A percentile compares a stretch with the other conserved stretches of the same genome.
These are phyloP conservation scores for Drosophila pandora DNA, from an alignment of 1,140 invertebrate species.

Conservation along the genomic window DNA sequence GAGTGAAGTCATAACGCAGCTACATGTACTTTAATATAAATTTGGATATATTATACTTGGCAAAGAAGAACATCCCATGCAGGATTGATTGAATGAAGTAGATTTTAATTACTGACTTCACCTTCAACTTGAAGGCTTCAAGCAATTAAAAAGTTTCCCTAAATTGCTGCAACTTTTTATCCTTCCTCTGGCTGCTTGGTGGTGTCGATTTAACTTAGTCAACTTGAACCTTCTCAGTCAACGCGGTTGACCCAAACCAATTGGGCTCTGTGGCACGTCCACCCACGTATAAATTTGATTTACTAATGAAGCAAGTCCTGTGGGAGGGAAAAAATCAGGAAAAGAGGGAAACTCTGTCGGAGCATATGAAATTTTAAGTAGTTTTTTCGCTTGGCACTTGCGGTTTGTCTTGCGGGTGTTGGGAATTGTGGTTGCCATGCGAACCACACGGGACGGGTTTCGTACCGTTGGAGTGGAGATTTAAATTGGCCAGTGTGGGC, in stretches of 20 bases:
- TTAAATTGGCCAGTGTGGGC: constrained; percentile 59
- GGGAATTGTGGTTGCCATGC: constrained; percentile 54
- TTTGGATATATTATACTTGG: background rate
- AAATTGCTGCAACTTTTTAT: background rate
- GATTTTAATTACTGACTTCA: background rate
- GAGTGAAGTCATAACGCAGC: background rate
- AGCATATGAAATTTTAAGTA: constrained; percentile 76
- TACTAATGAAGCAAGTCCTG: constrained; percentile 60
- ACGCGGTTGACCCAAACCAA: constrained; percentile 45
- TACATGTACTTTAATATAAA: too few relatives aligned
- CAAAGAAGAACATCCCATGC: background rate
- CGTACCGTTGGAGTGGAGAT: constrained; percentile 36
- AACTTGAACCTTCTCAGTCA: constrained; percentile 47
- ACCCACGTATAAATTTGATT: constrained; percentile 70
- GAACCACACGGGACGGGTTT: constrained; percentile 54
- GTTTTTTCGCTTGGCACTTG: constrained; percentile 60
- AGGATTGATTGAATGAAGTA: too few relatives aligned
- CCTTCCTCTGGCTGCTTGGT: background rate
- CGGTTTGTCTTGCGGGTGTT: constrained; percentile 69
- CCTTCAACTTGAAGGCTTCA: background rate
- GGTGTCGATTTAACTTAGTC: constrained; percentile 31
- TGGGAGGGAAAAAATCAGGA: background rate
- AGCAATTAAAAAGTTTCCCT: background rate
- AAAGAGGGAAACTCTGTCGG: background rate
- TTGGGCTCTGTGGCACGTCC: constrained; percentile 1